A percentile compares a stretch with the other conserved stretches of the same genome.
These are phyloP conservation scores for Knipowitschia caucasica DNA, from an alignment of 2,797 vertebrate genomes.

Conservation along the genomic window DNA sequence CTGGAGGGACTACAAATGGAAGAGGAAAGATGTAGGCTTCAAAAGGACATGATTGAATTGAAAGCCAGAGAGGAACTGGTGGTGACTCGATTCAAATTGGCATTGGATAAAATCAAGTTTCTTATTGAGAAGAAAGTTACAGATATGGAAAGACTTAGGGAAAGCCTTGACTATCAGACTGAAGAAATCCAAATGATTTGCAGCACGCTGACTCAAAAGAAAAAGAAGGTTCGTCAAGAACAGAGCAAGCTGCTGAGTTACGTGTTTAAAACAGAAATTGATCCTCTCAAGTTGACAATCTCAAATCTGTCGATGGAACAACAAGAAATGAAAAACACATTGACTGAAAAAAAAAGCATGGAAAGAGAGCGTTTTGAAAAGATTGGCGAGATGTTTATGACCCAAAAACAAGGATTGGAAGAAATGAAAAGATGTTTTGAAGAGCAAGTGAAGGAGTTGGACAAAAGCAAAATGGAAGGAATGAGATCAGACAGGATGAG, in stretches of 20 bases:
- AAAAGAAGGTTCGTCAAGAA: conserved; percentile 7
- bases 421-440: neutral
- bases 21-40: neutral
- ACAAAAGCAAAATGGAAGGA: conserved; percentile 6
- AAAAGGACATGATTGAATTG: neutral
- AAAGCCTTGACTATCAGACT: conserved; percentile 1
- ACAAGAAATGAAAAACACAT: neutral
- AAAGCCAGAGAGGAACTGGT: conserved; percentile 5
- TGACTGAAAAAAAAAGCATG: neutral
- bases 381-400: neutral
- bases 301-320: neutral
- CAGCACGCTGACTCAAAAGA: neutral
- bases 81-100: neutral
- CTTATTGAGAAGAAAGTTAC: neutral
- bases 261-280: conserved; percentile 2
- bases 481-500: conserved; percentile 12
- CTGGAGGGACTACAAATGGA: neutral
- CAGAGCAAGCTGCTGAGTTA: neutral
- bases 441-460: neutral
- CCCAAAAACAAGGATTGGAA: conserved; percentile 3
- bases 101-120: conserved; percentile 1
- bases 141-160: neutral
- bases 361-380: conserved; percentile 5
- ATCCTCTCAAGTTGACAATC: neutral
- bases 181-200: neutral